These are phyloP conservation scores for Delphinapterus leucas DNA, from an alignment of 2,113 vertebrate genomes.

Conservation along the genomic window DNA sequence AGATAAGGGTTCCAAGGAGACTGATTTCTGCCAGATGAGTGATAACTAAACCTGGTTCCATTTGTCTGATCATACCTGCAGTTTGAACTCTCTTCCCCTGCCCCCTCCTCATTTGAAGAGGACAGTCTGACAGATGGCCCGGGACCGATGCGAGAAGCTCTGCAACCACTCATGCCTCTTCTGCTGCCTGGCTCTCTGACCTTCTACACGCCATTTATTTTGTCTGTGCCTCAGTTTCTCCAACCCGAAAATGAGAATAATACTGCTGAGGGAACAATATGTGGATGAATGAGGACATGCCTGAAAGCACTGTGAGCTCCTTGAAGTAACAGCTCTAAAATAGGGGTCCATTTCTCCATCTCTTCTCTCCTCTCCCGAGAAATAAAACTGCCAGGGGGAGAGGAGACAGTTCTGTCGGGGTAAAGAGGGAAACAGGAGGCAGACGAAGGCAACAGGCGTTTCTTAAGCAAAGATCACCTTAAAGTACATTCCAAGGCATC, in stretches of 20 bases:
- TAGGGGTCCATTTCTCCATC: neutral
- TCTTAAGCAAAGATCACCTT: neutral
- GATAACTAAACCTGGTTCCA: neutral
- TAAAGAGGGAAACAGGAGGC: neutral
- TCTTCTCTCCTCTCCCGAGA: neutral
- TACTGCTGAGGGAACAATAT: neutral
- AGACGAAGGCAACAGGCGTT: neutral
- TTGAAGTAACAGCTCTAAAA: slow-evolving; percentile 8
- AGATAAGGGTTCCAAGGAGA: neutral
- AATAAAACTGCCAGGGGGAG: neutral
- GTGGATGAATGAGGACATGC: slow-evolving; percentile 19
- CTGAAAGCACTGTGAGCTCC: neutral
- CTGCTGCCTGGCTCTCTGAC: neutral
- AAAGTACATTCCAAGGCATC: fast-evolving
- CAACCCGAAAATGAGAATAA: neutral
- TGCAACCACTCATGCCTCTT: fast-evolving
- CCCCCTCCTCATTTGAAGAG: neutral
- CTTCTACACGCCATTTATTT: neutral
- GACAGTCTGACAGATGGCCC: neutral
- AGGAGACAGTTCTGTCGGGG: neutral
- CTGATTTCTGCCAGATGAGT: neutral
- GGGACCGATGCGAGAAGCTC: neutral
- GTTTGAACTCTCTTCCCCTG: neutral
- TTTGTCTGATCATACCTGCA: neutral
- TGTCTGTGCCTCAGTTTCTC: slow-evolving; percentile 57